phyloP scores from a whole-genome alignment of 2,888 invertebrate species.

The Xestia rhomboidea region DNA sequence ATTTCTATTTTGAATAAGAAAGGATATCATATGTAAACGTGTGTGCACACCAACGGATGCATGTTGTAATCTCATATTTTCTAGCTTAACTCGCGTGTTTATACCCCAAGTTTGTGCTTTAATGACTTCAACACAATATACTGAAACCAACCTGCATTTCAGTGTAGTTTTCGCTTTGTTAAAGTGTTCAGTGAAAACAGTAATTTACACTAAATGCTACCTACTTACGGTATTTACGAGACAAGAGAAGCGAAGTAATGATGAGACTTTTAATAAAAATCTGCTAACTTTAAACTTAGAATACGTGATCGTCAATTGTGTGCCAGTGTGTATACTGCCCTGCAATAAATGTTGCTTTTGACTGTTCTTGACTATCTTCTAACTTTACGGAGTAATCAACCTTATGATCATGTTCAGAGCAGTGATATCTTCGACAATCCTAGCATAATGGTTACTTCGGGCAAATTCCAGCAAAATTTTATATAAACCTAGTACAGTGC shows the following conservation, averaged over 20 bases:
- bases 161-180: constrained; percentile 43
- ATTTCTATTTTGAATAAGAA: constrained; percentile 48
- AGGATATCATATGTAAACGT: constrained; percentile 34
- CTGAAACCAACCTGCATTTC: constrained; percentile 39
- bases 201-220: constrained; percentile 28
- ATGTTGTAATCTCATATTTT: constrained; percentile 44
- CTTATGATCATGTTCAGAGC: neutral
- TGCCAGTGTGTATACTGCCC: neutral
- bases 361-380: neutral
- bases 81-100: constrained; percentile 39
- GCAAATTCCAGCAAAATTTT: neutral
- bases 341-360: neutral
- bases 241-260: neutral
- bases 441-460: neutral
- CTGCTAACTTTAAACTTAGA: neutral
- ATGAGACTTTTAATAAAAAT: neutral
- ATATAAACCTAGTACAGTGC: neutral
- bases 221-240: neutral
- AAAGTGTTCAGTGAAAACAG: constrained; percentile 6
- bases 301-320: neutral
- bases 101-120: constrained; percentile 32
- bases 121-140: constrained; percentile 40
- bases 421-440: neutral
- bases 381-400: neutral
- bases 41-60: constrained; percentile 19